Evolutionary conservation across 2,113 vertebrate species (phyloP).

Genomic region (Microcebus murinus): DNA sequence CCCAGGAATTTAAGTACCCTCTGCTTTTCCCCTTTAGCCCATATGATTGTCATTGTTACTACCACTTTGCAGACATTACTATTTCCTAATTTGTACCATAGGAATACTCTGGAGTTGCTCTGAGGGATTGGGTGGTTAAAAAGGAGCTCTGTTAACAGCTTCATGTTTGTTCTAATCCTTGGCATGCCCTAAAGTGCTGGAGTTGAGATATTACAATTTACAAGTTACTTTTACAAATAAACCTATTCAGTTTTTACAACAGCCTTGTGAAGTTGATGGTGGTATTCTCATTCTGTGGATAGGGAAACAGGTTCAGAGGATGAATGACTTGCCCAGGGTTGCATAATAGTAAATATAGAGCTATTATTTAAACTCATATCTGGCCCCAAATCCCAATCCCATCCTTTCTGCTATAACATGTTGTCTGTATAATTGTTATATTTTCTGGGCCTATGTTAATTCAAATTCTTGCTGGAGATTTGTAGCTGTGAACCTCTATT

Average conservation of each 20-base stretch:
- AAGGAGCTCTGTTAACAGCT: not conserved
- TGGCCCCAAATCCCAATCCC: not conserved
- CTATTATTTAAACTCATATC: not conserved
- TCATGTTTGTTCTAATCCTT: not conserved
- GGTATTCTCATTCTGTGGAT: not conserved
- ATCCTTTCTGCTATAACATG: not conserved
- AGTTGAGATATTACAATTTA: not conserved
- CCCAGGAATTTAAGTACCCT: not conserved
- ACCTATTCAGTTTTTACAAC: not conserved
- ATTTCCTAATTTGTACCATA: slow-evolving; percentile 4
- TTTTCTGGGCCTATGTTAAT: not conserved
- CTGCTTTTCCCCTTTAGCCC: not conserved
- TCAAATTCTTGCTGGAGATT: not conserved
- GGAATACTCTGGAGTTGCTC: not conserved
- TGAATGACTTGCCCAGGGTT: not conserved
- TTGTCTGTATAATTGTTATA: not conserved
- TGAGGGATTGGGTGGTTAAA: not conserved
- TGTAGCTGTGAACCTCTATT: not conserved
- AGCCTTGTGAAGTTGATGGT: not conserved
- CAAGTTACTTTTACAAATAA: not conserved
- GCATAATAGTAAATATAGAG: not conserved
- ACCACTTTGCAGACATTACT: not conserved
- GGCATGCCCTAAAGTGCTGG: not conserved
- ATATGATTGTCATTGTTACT: not conserved
- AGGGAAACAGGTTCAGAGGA: not conserved